Percentiles rank a stretch among this genome's conserved stretches.
These are phyloP conservation scores for Polydrusus cervinus DNA, from an alignment of 2,888 invertebrate genomes.

Conservation along the genomic window DNA sequence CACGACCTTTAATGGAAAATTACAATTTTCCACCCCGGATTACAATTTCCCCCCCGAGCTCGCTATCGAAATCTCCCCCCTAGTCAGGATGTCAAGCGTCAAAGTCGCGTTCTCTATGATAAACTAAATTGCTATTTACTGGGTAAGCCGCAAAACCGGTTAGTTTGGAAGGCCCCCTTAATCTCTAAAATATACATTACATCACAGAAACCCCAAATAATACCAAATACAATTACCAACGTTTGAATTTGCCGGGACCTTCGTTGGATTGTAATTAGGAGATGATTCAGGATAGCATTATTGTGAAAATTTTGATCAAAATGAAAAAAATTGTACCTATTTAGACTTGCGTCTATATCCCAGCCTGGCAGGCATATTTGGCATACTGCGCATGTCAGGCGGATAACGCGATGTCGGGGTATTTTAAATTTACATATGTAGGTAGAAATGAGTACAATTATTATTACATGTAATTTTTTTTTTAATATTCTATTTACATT, in stretches of 20 bases:
- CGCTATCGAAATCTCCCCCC: conserved; percentile 2
- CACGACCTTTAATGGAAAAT: conserved; percentile 13
- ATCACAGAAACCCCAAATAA: conserved; percentile 40
- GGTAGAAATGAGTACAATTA: no score
- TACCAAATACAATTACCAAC: conserved; percentile 40
- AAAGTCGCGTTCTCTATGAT: conserved; percentile 14
- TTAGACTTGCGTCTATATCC: no score
- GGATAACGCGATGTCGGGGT: no score
- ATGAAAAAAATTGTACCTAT: no score
- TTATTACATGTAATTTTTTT: no score
- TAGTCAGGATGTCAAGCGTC: conserved; percentile 18
- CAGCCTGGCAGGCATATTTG: no score
- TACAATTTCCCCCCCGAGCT: neutral
- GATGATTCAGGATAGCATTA: neutral
- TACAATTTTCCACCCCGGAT: neutral
- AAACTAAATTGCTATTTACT: conserved; percentile 25
- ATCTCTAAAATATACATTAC: conserved; percentile 43
- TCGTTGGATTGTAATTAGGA: conserved; percentile 26
- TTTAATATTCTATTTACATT: no score
- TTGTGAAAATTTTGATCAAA: neutral
- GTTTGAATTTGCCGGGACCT: conserved; percentile 35
- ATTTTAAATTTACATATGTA: no score
- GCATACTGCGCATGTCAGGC: no score
- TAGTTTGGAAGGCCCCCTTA: conserved; percentile 33
- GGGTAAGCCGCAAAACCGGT: conserved; percentile 34